Conservation (phyloP, 2,888 invertebrate species). For the Scaptomyza cyrtandrae region DNA sequence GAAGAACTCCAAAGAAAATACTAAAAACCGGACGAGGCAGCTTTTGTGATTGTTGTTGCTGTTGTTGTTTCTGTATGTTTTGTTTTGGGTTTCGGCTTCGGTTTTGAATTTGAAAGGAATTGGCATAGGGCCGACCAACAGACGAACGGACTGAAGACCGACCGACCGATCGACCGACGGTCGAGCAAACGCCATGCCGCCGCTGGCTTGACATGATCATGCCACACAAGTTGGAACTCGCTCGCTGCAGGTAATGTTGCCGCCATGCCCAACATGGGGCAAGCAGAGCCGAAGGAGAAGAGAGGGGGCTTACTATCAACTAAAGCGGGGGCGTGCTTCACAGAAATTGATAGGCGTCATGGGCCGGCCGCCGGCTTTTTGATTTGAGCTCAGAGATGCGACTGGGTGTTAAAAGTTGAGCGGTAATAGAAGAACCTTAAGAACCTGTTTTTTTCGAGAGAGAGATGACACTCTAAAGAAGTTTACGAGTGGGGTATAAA, state of each 20-base stretch:
- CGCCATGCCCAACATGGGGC: constrained; percentile 1
- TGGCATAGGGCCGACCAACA: constrained; percentile 41
- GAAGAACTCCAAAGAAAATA: constrained; percentile 4
- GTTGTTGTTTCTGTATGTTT: constrained; percentile 7
- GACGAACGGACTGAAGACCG: not conserved
- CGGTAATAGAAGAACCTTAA: not conserved
- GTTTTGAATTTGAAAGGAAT: constrained; percentile 61
- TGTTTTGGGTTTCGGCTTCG: constrained; percentile 27
- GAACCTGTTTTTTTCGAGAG: constrained; percentile 17
- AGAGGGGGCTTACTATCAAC: constrained; percentile 5
- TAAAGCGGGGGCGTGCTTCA: constrained; percentile 37
- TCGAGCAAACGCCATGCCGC: constrained; percentile 47
- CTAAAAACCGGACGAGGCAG: constrained; percentile 23
- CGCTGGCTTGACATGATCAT: constrained; percentile 66
- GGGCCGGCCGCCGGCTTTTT: constrained; percentile 20
- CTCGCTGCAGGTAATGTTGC: constrained; percentile 43
- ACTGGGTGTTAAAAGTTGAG: constrained; percentile 44
- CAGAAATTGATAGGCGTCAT: constrained; percentile 57
- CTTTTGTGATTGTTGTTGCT: constrained; percentile 32
- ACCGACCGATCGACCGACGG: not conserved
- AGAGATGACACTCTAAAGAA: constrained; percentile 5
- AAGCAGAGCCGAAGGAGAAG: too few relatives aligned
- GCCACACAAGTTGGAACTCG: constrained; percentile 63
- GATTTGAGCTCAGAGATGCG: constrained; percentile 6
- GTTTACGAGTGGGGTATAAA: not conserved